Evolutionary conservation across 2,888 invertebrate species (phyloP).

Genomic region (Dicyrtoma fusca): DNA sequence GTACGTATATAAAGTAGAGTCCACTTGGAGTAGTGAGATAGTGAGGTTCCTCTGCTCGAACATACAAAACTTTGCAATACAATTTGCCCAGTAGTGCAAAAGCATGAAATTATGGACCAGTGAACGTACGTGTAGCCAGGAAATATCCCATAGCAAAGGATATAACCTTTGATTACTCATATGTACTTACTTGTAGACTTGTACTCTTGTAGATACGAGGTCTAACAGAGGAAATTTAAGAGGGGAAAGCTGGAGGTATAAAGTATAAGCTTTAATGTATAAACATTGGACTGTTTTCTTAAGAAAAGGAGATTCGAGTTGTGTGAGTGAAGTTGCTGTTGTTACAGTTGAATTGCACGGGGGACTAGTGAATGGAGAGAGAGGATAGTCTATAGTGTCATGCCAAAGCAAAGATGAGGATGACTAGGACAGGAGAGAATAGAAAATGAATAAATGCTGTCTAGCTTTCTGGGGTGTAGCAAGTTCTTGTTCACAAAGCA

Average conservation of each 20-base stretch:
- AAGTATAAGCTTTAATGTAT: slow-evolving; percentile 11
- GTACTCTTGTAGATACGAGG: no score
- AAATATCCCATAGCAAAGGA: neutral
- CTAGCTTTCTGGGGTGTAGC: neutral
- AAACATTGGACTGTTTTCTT: neutral
- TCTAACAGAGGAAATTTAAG: neutral
- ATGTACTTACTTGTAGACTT: no score
- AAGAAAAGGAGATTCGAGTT: neutral
- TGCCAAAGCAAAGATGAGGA: neutral
- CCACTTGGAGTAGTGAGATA: no score
- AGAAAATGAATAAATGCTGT: neutral
- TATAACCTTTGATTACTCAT: no score
- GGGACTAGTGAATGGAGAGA: neutral
- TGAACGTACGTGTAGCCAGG: slow-evolving; percentile 10
- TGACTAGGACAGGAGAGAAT: neutral
- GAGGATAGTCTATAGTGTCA: neutral
- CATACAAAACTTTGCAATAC: slow-evolving; percentile 21
- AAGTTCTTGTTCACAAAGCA: slow-evolving; percentile 20
- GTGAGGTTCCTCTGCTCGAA: no score
- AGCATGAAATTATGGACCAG: slow-evolving; percentile 8
- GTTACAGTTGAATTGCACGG: slow-evolving; percentile 7
- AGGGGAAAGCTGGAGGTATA: neutral
- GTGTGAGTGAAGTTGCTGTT: neutral
- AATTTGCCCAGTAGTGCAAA: slow-evolving; percentile 22
- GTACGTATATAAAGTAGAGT: no score